phyloP scores from a whole-genome alignment of 2,888 invertebrate species.

The Strigamia transsilvanica region DNA sequence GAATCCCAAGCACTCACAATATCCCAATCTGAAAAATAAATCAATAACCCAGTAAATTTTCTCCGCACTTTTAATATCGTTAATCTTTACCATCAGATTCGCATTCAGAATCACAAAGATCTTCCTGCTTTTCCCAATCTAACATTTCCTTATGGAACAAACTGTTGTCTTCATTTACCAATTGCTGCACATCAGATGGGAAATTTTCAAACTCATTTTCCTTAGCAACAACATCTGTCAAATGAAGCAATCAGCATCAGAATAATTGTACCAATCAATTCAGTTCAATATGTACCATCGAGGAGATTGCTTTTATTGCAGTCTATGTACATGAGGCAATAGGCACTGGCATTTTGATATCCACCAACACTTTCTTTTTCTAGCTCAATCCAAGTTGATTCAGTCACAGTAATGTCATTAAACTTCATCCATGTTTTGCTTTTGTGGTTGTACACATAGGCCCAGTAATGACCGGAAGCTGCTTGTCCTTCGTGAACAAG shows the following conservation, averaged over 20 bases:
- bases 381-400: conserved; percentile 65
- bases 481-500: conserved; percentile 67
- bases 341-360: conserved; percentile 66
- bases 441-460: conserved; percentile 64
- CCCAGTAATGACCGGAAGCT: conserved; percentile 67
- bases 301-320: conserved; percentile 59
- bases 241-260: not conserved
- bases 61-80: no score
- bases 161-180: conserved; percentile 52
- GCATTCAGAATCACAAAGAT: not conserved
- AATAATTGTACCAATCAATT: not conserved
- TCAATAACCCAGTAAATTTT: no score
- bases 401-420: conserved; percentile 66
- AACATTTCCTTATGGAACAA: not conserved
- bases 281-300: conserved; percentile 55
- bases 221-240: not conserved
- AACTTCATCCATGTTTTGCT: conserved; percentile 65
- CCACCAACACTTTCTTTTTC: conserved; percentile 66
- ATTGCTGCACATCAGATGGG: conserved; percentile 51
- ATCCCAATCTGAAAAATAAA: no score
- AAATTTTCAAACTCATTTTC: conserved; percentile 54
- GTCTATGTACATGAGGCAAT: conserved; percentile 66
- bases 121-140: not conserved
- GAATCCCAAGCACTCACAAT: no score
- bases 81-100: not conserved